Evolutionary conservation across 2,888 invertebrate species (phyloP).

Genomic region (Temnothorax unifasciatus): DNA sequence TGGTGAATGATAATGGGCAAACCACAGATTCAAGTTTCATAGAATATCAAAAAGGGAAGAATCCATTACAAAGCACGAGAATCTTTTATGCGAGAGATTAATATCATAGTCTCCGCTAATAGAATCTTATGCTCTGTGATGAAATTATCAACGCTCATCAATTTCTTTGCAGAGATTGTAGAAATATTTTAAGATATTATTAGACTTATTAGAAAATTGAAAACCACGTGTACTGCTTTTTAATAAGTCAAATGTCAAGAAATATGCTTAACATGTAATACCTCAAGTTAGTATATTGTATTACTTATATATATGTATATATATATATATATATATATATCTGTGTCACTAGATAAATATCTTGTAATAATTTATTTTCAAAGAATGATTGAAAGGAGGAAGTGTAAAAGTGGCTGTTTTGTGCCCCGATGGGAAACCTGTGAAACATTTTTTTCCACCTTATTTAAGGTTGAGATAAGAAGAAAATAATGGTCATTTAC

Average conservation of each 20-base stretch:
- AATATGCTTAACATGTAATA: background rate
- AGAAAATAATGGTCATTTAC: too few species aligned
- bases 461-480: too few species aligned
- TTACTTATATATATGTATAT: background rate
- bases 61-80: background rate
- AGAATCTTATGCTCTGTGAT: conserved; percentile 60
- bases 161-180: conserved; percentile 54
- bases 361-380: too few species aligned
- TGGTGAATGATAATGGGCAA: too few species aligned
- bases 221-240: background rate
- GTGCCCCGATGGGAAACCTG: too few species aligned
- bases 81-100: background rate
- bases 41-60: background rate
- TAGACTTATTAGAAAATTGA: background rate
- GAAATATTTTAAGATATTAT: background rate
- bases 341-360: too few species aligned
- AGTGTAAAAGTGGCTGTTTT: too few species aligned
- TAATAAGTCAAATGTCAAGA: background rate
- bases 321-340: too few species aligned
- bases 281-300: background rate
- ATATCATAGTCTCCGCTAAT: conserved; percentile 1
- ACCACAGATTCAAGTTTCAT: background rate
- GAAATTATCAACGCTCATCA: conserved; percentile 58
- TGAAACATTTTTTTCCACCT: too few species aligned
- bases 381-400: too few species aligned